These are phyloP conservation scores for Chromis chromis DNA, from an alignment of 2,797 vertebrate genomes.

Conservation along the genomic window DNA sequence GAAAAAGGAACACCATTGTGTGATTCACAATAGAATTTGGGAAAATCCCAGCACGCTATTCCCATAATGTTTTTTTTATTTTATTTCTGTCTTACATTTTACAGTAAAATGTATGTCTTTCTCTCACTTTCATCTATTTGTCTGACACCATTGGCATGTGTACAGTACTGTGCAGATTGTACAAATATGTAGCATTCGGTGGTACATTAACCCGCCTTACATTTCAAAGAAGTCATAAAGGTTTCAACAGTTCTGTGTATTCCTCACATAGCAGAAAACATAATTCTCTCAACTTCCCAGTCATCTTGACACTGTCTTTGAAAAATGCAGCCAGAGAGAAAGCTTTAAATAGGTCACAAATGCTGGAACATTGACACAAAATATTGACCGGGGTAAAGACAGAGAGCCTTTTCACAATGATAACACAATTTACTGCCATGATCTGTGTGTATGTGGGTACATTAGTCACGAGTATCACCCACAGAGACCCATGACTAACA, in stretches of 20 bases:
- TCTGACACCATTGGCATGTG: neutral
- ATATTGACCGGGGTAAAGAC: slow-evolving; percentile 30
- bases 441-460: slow-evolving; percentile 36
- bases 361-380: slow-evolving; percentile 9
- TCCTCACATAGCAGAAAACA: neutral
- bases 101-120: neutral
- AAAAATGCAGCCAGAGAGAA: slow-evolving; percentile 1
- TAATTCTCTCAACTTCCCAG: neutral
- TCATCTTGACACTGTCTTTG: neutral
- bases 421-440: slow-evolving; percentile 38
- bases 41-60: slow-evolving; percentile 61
- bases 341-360: slow-evolving; percentile 19
- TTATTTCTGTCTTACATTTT: slow-evolving; percentile 33
- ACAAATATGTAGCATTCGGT: neutral
- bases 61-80: slow-evolving; percentile 45
- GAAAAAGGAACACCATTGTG: slow-evolving; percentile 64
- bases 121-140: neutral
- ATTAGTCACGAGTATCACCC: slow-evolving; percentile 67
- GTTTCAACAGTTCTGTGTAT: neutral
- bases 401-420: slow-evolving; percentile 44
- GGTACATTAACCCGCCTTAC: neutral
- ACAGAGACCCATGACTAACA: slow-evolving; percentile 65
- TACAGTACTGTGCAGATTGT: neutral
- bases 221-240: neutral
- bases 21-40: slow-evolving; percentile 67